Percentiles rank a stretch among this genome's conserved stretches.
phyloP scores from a whole-genome alignment of 2,888 invertebrate species.

The Odontothrips loti region DNA sequence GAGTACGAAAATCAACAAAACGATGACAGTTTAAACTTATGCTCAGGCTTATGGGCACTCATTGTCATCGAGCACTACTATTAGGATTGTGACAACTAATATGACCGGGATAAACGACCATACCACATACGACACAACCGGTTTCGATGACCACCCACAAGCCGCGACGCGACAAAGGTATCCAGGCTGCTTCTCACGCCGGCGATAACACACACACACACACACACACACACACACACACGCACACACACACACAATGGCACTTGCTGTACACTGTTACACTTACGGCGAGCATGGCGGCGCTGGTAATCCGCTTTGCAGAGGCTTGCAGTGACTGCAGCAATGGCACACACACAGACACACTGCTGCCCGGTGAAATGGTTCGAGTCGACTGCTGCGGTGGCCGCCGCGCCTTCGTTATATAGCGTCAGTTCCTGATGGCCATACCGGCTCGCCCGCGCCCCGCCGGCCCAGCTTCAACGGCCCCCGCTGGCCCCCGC shows the following conservation, averaged over 20 bases:
- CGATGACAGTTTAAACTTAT: too few relatives aligned
- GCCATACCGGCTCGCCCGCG: neutral
- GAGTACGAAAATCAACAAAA: too few relatives aligned
- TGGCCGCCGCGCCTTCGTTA: neutral
- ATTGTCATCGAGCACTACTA: too few relatives aligned
- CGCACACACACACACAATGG: neutral
- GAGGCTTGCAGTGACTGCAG: neutral
- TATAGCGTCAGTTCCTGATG: slow-evolving; percentile 19
- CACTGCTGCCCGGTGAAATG: neutral
- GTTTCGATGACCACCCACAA: neutral
- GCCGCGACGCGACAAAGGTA: too few relatives aligned
- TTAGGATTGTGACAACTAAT: too few relatives aligned
- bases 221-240: neutral
- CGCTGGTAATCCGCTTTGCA: neutral
- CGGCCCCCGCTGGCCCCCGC: neutral
- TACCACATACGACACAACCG: neutral
- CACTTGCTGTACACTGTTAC: neutral
- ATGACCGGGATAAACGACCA: too few relatives aligned
- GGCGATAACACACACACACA: slow-evolving; percentile 4
- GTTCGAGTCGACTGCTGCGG: slow-evolving; percentile 9
- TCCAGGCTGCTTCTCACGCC: too few relatives aligned
- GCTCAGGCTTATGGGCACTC: too few relatives aligned
- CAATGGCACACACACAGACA: too few relatives aligned
- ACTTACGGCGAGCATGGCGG: slow-evolving; percentile 17
- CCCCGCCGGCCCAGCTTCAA: neutral